Percentiles rank a stretch among this genome's conserved stretches.
These are phyloP conservation scores for Mus caroli DNA, from an alignment of 2,797 vertebrate species.

Conservation along the genomic window DNA sequence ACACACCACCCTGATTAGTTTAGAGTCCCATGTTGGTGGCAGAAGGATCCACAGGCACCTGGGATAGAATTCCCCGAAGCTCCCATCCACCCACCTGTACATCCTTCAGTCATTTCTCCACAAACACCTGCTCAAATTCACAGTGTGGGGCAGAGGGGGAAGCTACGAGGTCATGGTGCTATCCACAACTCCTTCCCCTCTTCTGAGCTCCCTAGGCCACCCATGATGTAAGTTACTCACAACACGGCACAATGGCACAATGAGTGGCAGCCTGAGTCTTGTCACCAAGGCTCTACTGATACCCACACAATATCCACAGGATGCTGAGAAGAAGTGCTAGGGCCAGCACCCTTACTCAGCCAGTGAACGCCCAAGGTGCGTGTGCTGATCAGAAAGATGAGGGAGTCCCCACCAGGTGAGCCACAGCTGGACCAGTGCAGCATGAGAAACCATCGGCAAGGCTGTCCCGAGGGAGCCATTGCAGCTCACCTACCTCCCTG, in stretches of 20 bases:
- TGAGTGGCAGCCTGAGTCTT: background rate
- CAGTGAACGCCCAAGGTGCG: background rate
- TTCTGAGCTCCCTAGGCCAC: background rate
- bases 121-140: background rate
- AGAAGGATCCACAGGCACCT: background rate
- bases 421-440: fast-evolving
- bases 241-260: too few relatives aligned
- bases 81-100: background rate
- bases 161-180: background rate
- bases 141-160: too few relatives aligned
- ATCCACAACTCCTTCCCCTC: background rate
- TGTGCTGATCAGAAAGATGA: fast-evolving
- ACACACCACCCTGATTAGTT: background rate
- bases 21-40: background rate
- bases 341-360: fast-evolving
- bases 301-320: background rate
- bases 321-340: fast-evolving
- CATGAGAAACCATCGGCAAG: background rate
- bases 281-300: background rate
- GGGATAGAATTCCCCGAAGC: too few relatives aligned
- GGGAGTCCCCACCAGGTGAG: fast-evolving
- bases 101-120: background rate
- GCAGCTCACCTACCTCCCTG: background rate
- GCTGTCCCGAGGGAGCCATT: too few relatives aligned
- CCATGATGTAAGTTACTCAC: background rate